Percentiles rank a stretch among this genome's conserved stretches.
These are phyloP conservation scores for Lophotriccus pileatus DNA, from an alignment of 2,797 vertebrate genomes.

Conservation along the genomic window DNA sequence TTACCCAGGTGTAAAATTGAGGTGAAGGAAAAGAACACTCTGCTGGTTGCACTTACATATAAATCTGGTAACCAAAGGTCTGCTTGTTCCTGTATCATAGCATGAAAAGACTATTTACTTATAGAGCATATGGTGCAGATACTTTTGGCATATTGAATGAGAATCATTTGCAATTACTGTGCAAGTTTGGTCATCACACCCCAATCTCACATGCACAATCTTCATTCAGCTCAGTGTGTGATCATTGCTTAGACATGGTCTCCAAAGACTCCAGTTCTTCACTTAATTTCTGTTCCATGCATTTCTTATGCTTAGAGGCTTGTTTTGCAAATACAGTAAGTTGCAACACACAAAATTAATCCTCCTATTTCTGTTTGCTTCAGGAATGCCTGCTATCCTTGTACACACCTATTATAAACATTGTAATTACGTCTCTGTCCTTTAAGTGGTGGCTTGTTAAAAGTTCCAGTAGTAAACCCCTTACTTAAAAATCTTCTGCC, in stretches of 20 bases:
- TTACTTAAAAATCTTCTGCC: conserved; percentile 42
- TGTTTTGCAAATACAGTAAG: background rate
- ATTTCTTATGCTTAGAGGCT: conserved; percentile 7
- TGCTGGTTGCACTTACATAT: background rate
- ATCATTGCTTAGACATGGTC: background rate
- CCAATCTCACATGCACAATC: background rate
- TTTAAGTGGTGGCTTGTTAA: conserved; percentile 49
- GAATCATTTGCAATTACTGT: background rate
- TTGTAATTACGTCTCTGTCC: conserved; percentile 51
- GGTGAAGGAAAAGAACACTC: background rate
- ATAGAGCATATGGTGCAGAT: background rate
- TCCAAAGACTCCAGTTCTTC: background rate
- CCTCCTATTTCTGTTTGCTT: conserved; percentile 21
- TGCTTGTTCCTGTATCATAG: background rate
- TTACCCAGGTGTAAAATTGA: conserved; percentile 8
- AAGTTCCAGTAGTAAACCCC: conserved; percentile 35
- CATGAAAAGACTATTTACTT: background rate
- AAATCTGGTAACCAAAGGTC: background rate
- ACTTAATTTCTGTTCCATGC: background rate
- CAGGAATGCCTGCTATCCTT: background rate
- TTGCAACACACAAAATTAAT: background rate
- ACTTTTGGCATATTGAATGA: background rate
- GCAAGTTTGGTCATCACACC: background rate
- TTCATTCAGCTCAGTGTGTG: background rate
- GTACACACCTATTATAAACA: conserved; percentile 22